These are phyloP conservation scores for Ostrea denselamellosa DNA, from an alignment of 1,140 invertebrate species.

Conservation along the genomic window DNA sequence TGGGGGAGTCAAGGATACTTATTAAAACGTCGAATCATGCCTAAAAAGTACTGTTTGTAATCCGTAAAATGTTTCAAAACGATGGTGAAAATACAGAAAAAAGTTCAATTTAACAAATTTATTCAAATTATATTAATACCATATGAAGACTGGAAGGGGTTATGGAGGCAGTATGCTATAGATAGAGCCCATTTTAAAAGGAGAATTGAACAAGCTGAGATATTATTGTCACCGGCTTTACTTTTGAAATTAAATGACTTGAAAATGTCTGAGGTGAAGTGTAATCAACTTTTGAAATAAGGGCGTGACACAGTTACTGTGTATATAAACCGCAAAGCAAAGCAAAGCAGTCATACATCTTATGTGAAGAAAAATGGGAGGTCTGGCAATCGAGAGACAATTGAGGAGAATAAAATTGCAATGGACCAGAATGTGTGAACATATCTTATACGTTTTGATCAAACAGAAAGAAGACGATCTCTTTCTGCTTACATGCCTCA, in stretches of 20 bases:
- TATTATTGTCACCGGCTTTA: slow-evolving; percentile 9
- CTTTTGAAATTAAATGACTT: slow-evolving; percentile 32
- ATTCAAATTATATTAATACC: slow-evolving; percentile 17
- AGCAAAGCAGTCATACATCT: neutral
- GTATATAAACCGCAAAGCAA: neutral
- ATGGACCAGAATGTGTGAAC: slow-evolving; percentile 18
- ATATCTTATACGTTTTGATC: neutral
- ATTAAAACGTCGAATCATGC: too few relatives aligned
- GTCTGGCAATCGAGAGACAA: slow-evolving; percentile 18
- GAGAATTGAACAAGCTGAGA: slow-evolving; percentile 31
- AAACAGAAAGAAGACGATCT: neutral
- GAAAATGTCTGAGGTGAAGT: slow-evolving; percentile 32
- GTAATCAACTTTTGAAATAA: neutral
- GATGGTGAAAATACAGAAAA: slow-evolving; percentile 5
- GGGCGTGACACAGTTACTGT: neutral
- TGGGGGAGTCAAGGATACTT: too few relatives aligned
- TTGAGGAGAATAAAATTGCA: slow-evolving; percentile 15
- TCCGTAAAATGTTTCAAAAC: neutral
- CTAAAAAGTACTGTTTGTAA: neutral
- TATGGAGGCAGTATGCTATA: slow-evolving; percentile 43
- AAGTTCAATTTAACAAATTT: slow-evolving; percentile 36
- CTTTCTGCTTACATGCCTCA: neutral
- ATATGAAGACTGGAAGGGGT: slow-evolving; percentile 33
- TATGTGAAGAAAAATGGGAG: neutral
- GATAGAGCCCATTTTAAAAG: slow-evolving; percentile 44